Evolutionary conservation across 2,888 invertebrate genomes (phyloP).

Genomic region (Diadromus collaris): DNA sequence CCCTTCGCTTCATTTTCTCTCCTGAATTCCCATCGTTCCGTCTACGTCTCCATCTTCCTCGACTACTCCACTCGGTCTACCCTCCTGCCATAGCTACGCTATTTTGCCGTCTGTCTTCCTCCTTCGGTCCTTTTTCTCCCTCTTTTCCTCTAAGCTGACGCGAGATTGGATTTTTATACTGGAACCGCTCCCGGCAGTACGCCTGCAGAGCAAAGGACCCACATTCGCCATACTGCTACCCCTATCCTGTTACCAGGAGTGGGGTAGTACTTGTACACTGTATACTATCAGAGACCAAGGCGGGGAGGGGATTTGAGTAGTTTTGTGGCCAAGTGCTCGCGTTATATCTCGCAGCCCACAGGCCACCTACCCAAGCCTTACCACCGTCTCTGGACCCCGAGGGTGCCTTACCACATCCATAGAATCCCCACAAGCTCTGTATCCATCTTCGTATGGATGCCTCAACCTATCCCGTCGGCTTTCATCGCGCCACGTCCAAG

Average conservation of each 20-base stretch:
- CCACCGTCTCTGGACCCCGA: constrained; percentile 2
- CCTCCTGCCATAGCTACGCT: constrained; percentile 25
- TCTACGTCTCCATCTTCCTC: constrained; percentile 40
- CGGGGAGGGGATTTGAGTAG: constrained; percentile 12
- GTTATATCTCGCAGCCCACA: constrained; percentile 29
- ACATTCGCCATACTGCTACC: constrained; percentile 39
- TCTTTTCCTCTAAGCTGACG: constrained; percentile 59
- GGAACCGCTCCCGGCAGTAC: constrained; percentile 55
- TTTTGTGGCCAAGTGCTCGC: constrained; percentile 32
- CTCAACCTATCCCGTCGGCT: constrained; percentile 17
- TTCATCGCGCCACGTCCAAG: constrained; percentile 17
- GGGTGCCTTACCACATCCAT: constrained; percentile 22
- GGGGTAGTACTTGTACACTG: neutral
- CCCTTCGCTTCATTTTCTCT: constrained; percentile 31
- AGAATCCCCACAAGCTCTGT: constrained; percentile 31
- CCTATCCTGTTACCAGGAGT: constrained; percentile 47
- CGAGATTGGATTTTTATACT: constrained; percentile 73
- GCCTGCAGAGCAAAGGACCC: constrained; percentile 61
- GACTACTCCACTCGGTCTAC: constrained; percentile 34
- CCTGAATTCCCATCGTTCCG: constrained; percentile 25
- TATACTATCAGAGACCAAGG: constrained; percentile 17
- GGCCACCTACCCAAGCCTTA: constrained; percentile 7
- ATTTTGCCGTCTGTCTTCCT: constrained; percentile 40
- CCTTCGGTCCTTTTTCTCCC: constrained; percentile 39
- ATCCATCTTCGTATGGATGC: constrained; percentile 34